Conservation (phyloP, 35 echinoderm and acorn worm species). For the Hemicentrotus pulcherrimus region DNA sequence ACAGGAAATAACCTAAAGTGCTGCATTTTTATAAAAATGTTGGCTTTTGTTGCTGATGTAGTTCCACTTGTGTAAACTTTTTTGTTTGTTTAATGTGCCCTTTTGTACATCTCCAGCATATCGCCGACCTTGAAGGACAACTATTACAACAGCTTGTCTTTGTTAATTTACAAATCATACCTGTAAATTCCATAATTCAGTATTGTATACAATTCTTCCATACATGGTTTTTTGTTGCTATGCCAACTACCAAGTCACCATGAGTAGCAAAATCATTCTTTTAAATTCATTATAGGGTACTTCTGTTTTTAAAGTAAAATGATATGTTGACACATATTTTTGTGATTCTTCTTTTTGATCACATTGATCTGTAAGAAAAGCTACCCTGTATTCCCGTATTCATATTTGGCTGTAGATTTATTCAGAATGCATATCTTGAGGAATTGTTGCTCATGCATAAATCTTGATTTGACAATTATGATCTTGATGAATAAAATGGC, state of each 20-base stretch:
- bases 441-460: neutral
- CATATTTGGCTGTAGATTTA: neutral
- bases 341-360: neutral
- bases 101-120: too few species aligned
- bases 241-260: neutral
- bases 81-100: too few species aligned
- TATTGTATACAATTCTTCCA: neutral
- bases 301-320: neutral
- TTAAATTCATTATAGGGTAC: too few species aligned
- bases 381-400: neutral
- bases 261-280: too few species aligned
- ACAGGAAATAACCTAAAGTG: too few species aligned
- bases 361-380: neutral
- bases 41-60: too few species aligned
- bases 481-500: conserved; percentile 12
- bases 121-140: too few species aligned
- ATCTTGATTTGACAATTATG: neutral
- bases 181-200: neutral
- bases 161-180: too few species aligned
- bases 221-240: neutral
- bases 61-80: too few species aligned
- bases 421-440: neutral
- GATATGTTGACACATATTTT: neutral
- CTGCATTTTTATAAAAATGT: too few species aligned
- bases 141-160: too few species aligned